These are phyloP conservation scores for Tinea trinotella DNA, from an alignment of 2,888 invertebrate genomes.

Conservation along the genomic window DNA sequence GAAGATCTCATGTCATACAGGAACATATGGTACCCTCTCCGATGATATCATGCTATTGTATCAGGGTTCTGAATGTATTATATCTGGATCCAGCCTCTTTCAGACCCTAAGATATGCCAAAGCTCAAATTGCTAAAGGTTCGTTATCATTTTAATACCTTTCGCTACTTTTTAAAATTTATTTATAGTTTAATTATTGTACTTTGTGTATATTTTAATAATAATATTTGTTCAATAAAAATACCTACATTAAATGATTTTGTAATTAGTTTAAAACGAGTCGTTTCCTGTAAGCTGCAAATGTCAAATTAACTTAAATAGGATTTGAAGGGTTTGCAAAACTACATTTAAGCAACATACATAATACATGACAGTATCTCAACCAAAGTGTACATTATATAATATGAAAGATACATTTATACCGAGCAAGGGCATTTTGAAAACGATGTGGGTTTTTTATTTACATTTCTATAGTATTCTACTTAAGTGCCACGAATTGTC, in stretches of 20 bases:
- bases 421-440: no score
- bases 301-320: no score
- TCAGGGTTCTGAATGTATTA: constrained; percentile 78
- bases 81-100: constrained; percentile 84
- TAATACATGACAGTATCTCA: neutral
- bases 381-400: neutral
- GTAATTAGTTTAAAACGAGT: no score
- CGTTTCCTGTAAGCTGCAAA: no score
- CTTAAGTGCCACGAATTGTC: neutral
- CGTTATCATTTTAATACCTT: constrained; percentile 23
- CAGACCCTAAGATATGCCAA: constrained; percentile 84
- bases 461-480: neutral
- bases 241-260: no score
- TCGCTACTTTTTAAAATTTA: constrained; percentile 15
- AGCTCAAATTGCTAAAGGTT: constrained; percentile 85
- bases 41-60: constrained; percentile 85
- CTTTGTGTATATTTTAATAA: no score
- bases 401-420: neutral
- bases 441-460: no score
- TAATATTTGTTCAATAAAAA: no score
- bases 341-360: neutral
- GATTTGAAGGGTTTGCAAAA: neutral
- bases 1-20: constrained; percentile 83
- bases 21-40: constrained; percentile 62
- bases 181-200: no score